These are phyloP conservation scores for Gonatopus flavifemur DNA, from an alignment of 1,140 invertebrate genomes.

Conservation along the genomic window DNA sequence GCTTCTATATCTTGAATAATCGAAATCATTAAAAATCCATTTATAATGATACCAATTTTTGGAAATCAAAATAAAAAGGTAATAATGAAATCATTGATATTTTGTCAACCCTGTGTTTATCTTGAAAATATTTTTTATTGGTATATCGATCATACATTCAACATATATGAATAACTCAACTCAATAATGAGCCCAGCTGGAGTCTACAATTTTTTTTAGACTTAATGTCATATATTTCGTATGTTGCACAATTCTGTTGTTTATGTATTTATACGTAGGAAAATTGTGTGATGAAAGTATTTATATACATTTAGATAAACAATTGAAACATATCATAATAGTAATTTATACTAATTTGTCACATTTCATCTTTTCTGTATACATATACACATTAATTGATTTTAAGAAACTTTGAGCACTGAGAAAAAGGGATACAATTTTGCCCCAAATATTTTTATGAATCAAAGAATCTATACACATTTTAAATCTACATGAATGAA, in stretches of 20 bases:
- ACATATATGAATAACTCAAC: conserved; percentile 50
- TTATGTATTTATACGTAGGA: too few species aligned
- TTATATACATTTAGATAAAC: too few species aligned
- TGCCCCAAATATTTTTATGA: too few species aligned
- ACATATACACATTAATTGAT: too few species aligned
- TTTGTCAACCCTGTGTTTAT: conserved; percentile 27
- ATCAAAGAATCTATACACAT: too few species aligned
- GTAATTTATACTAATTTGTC: too few species aligned
- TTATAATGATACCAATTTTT: not conserved
- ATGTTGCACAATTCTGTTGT: conserved; percentile 16
- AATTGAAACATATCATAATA: too few species aligned
- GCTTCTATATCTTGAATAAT: conserved; percentile 27
- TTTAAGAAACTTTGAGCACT: too few species aligned
- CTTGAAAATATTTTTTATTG: conserved; percentile 59
- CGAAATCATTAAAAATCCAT: conserved; percentile 10
- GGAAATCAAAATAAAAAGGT: not conserved
- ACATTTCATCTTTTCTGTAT: too few species aligned
- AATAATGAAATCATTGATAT: not conserved
- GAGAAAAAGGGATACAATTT: too few species aligned
- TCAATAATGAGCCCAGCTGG: conserved; percentile 38
- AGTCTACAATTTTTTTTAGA: conserved; percentile 30
- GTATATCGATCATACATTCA: conserved; percentile 51
- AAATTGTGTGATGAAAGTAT: too few species aligned
- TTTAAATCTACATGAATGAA: too few species aligned
- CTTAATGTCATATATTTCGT: conserved; percentile 31